These are phyloP conservation scores for Nemapogon koenigi DNA, from an alignment of 2,888 invertebrate species.

Conservation along the genomic window DNA sequence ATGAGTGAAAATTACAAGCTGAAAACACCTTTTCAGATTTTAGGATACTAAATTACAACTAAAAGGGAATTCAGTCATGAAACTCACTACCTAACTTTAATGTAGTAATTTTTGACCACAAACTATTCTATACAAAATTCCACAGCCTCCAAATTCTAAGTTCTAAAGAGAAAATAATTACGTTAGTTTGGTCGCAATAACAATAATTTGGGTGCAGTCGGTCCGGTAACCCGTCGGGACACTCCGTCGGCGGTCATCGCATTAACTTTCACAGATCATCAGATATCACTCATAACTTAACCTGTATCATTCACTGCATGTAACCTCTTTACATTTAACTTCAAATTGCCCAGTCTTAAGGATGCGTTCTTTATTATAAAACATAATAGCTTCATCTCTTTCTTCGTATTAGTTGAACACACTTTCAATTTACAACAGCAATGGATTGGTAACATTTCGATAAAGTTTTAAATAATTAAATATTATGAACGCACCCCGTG, in stretches of 20 bases:
- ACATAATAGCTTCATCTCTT: not conserved
- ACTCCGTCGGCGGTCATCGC: slow-evolving; percentile 23
- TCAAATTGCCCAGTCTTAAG: not conserved
- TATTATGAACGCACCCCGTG: not conserved
- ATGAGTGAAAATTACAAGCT: too few species aligned
- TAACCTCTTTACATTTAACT: not conserved
- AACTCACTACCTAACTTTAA: too few species aligned
- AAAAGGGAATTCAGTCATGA: too few species aligned
- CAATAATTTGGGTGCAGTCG: slow-evolving; percentile 50
- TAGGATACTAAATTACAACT: too few species aligned
- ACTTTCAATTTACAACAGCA: not conserved
- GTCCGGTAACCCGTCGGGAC: slow-evolving; percentile 22
- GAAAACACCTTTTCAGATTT: too few species aligned
- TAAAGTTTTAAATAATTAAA: not conserved
- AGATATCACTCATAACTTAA: slow-evolving; percentile 43
- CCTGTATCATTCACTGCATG: slow-evolving; percentile 19
- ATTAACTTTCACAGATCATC: slow-evolving; percentile 54
- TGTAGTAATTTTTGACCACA: too few species aligned
- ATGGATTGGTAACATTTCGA: not conserved
- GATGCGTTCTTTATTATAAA: not conserved
- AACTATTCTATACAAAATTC: not conserved
- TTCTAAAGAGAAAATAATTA: slow-evolving; percentile 44
- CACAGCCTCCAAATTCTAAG: not conserved
- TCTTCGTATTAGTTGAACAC: not conserved
- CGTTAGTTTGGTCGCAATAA: slow-evolving; percentile 58